These are phyloP conservation scores for Corythaixoides concolor DNA, from an alignment of 2,113 vertebrate genomes.

Conservation along the genomic window DNA sequence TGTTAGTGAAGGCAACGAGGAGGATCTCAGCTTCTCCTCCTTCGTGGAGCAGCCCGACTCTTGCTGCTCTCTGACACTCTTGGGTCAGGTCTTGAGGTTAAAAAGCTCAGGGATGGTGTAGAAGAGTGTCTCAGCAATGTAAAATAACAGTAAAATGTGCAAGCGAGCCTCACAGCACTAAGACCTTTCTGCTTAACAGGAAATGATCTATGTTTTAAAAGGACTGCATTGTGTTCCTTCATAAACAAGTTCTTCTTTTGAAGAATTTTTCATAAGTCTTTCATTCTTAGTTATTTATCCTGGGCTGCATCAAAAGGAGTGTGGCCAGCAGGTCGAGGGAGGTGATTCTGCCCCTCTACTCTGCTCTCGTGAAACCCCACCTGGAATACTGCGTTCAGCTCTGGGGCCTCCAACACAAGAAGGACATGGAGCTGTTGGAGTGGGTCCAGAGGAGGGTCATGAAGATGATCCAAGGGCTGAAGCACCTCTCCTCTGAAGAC, in stretches of 20 bases:
- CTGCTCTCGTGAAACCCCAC: no score
- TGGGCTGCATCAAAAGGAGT: no score
- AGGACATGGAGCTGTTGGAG: no score
- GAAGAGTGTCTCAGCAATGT: background rate
- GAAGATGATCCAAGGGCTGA: no score
- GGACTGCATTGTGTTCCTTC: background rate
- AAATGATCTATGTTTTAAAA: background rate
- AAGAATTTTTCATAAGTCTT: background rate
- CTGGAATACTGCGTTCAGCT: no score
- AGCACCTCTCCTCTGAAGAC: no score
- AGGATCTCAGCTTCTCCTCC: background rate
- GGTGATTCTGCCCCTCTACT: no score
- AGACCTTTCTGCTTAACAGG: background rate
- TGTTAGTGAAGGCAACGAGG: rapidly evolving
- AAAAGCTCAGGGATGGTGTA: background rate
- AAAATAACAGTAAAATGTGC: background rate
- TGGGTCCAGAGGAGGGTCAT: no score
- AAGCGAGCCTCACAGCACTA: background rate
- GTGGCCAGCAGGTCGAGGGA: no score
- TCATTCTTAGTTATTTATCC: background rate
- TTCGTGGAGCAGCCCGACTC: background rate
- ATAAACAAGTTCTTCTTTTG: background rate
- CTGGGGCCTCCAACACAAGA: no score
- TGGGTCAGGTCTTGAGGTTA: background rate
- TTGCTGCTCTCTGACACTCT: background rate